Base-by-base conservation (phyloP, 1,140 invertebrate genomes). In the Brachionus asplanchnoidis region DNA sequence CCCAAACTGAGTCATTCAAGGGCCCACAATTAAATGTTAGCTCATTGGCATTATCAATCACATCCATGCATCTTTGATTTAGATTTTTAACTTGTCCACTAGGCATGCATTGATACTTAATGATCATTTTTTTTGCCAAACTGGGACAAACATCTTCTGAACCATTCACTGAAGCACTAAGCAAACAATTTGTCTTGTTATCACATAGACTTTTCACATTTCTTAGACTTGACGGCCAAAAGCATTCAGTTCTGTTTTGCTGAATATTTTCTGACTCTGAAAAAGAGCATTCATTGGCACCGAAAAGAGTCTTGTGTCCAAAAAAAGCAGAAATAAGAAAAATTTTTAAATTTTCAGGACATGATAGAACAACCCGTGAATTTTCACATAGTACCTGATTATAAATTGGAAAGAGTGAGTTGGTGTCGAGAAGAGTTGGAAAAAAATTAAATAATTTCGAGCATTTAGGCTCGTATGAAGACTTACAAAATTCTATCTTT, bases 321-420 rank as follows among this genome's bases (percentile, higher is more conserved):
- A 44, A 65, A 82, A 65, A 82, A 11, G 32, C 79, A 17, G 79
- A 82, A 65, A 65, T n/a, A 20, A 82, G 9, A 23, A 60, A 68
- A 7, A 82, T 32, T 23, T 26, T 46, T 32, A 44, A 82, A 9
- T 46, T 36, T 23, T 20, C 26, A 36, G 79, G 36, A 68, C 79
- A 82, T 20, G 32, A 32, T 12, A 82, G 79, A 65, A 82, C 79
- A 36, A 82, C 32, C n/a, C 36, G 56, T 17, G 53, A 42, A 23
- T 60, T 65, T 14, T 82, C 17, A 82, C 79, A 82, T n/a, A 44
- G n/a, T 40, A 65, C 44, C 23, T 82, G 53, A 56, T 60, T 7
- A 32, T 65, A 42, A 23, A 82, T 40, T 23, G 53, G 32, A 82
- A 40, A 82, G 12, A 28, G 2, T 9, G 40, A 73, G 17, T 73